phyloP scores from a whole-genome alignment of 1,140 invertebrate species.

The Sitodiplosis mosellana region DNA sequence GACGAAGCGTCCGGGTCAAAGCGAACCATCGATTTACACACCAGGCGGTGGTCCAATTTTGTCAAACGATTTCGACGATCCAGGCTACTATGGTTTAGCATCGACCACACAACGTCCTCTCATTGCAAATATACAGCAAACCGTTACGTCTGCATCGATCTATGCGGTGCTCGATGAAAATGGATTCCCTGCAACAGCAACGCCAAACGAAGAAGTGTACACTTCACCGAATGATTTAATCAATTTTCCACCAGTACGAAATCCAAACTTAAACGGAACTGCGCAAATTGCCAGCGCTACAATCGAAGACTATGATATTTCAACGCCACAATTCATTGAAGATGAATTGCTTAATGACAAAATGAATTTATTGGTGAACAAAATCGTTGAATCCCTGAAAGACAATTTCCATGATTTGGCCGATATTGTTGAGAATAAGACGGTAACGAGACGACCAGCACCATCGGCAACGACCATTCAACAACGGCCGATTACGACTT shows the following conservation, averaged over 20 bases:
- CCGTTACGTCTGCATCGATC: background rate
- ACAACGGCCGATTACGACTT: constrained; percentile 13
- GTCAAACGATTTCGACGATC: constrained; percentile 23
- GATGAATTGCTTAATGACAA: constrained; percentile 57
- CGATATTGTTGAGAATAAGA: constrained; percentile 39
- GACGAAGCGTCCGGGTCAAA: constrained; percentile 14
- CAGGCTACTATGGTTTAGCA: constrained; percentile 19
- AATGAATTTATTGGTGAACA: constrained; percentile 61
- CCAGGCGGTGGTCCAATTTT: background rate
- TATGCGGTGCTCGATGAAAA: too few relatives aligned
- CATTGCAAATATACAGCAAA: background rate
- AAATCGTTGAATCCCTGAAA: constrained; percentile 61
- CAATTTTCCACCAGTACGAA: constrained; percentile 66
- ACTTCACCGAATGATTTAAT: constrained; percentile 48
- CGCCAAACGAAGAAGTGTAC: constrained; percentile 26
- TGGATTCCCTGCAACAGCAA: background rate
- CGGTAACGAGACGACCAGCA: constrained; percentile 16
- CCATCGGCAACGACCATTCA: constrained; percentile 14
- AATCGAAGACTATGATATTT: constrained; percentile 37
- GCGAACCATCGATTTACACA: too few relatives aligned
- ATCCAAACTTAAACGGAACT: constrained; percentile 57
- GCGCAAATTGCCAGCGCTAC: constrained; percentile 34
- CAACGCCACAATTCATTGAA: constrained; percentile 50
- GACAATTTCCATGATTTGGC: constrained; percentile 61
- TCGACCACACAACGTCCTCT: constrained; percentile 13